Evolutionary conservation across 2,797 vertebrate genomes (phyloP), one percentile per base, ranked within the genome.

Genomic region (Pangasius macronema): DNA sequence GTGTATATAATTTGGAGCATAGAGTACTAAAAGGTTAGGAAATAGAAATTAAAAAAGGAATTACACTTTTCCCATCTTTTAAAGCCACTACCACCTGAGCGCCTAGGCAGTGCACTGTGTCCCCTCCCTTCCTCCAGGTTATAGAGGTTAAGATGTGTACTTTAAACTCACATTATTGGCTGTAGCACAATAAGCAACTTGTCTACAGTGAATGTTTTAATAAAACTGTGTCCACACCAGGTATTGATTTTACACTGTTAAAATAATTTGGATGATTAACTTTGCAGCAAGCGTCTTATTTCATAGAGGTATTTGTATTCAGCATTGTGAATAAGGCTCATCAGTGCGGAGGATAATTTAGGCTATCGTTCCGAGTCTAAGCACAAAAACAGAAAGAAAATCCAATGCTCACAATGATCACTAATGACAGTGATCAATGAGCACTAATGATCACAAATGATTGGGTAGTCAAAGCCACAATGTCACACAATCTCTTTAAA

Each of bases 261-360:
- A 70, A 72, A 72, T 72, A 42, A 72, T 42, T 42, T 72, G 39
- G 82, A 27, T 73, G 39, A 46, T 73, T 42, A 73, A 72, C 39
- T 42, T 73, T 42, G 70, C 70, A 73, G 70, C 36, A 24, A 46
- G 70, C 39, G 24, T 73, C 39, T 73, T 46, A 46, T 73, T 73
- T 73, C 36, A 22, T 73, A 22, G 9, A 46, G 39, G 39, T 46
- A 73, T 46, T 73, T 46, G 39, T 73, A 73, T 73, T 73, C 11
- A 42, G 18, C 22, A 10, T 70, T 8, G 33, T 36, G 36, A 46
- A 46, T 24, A 46, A 22, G 4, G 36, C 14, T 67, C 33, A 16
- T 67, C 13, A 11, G 70, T 46, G 70, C 10, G 46, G 70, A 72
- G 36, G 20, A 73, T 46, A 0, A 46, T 73, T 73, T 73, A 73